A percentile compares a stretch with the other conserved stretches of the same genome.
phyloP scores from a whole-genome alignment of 2,113 vertebrate genomes.

The Ameiurus melas region DNA sequence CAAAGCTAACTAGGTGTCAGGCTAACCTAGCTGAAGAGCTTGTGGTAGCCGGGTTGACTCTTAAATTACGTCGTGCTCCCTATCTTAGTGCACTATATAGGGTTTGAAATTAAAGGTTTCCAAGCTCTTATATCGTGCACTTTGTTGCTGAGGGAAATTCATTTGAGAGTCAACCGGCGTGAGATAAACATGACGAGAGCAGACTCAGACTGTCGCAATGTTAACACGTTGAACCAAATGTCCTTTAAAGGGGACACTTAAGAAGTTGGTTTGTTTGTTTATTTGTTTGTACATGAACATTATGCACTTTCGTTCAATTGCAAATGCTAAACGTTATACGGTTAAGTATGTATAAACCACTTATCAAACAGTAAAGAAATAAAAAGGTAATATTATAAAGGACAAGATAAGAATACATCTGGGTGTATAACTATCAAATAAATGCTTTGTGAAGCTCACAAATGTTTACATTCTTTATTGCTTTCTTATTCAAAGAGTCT shows the following conservation, averaged over 20 bases:
- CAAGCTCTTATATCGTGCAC: background rate
- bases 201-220: background rate
- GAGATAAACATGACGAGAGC: background rate
- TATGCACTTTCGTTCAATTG: too few relatives aligned
- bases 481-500: too few relatives aligned
- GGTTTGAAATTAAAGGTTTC: background rate
- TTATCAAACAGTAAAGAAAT: too few relatives aligned
- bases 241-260: conserved; percentile 8
- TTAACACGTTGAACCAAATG: background rate
- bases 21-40: conserved; percentile 5
- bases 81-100: conserved; percentile 13
- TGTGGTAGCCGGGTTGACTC: background rate
- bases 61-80: background rate
- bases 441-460: too few relatives aligned
- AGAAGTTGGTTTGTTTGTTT: background rate
- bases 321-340: too few relatives aligned
- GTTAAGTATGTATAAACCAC: too few relatives aligned
- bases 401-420: too few relatives aligned
- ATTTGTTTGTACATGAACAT: too few relatives aligned
- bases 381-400: too few relatives aligned
- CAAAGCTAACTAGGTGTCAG: background rate
- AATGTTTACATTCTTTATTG: too few relatives aligned
- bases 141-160: background rate
- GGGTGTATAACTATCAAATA: too few relatives aligned
- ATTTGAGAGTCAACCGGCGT: background rate